These are phyloP conservation scores for Lamellibrachia columna DNA, from an alignment of 2,888 invertebrate species.

Conservation along the genomic window DNA sequence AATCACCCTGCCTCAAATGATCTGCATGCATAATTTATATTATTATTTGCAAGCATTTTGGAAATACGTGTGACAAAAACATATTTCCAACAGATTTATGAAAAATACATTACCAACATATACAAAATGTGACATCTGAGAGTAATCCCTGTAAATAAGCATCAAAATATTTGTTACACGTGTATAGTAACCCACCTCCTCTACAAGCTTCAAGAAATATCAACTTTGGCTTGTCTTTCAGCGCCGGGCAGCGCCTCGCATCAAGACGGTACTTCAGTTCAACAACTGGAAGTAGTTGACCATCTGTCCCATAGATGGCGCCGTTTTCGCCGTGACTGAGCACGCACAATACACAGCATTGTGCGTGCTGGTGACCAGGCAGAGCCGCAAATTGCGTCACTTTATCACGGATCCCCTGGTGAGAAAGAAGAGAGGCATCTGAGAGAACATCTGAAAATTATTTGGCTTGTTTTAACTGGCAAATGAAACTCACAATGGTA, in stretches of 20 bases:
- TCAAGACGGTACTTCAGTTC: slow-evolving; percentile 46
- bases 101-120: neutral
- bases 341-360: slow-evolving; percentile 52
- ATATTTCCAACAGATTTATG: neutral
- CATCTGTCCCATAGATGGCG: slow-evolving; percentile 57
- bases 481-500: neutral
- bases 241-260: slow-evolving; percentile 49
- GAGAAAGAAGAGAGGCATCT: neutral
- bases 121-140: neutral
- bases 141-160: neutral
- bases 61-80: neutral
- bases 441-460: neutral
- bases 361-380: slow-evolving; percentile 43
- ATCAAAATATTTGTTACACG: neutral
- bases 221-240: slow-evolving; percentile 58
- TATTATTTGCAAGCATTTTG: neutral
- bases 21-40: too few relatives aligned
- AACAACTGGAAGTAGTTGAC: slow-evolving; percentile 51
- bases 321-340: slow-evolving; percentile 60
- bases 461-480: neutral
- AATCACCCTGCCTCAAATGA: too few relatives aligned
- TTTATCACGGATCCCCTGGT: slow-evolving; percentile 45
- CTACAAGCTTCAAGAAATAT: slow-evolving; percentile 60
- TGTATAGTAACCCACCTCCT: slow-evolving; percentile 48
- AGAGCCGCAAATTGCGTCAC: slow-evolving; percentile 50